phyloP scores from a whole-genome alignment of 2,888 invertebrate genomes.

The Heliconius charithonia region DNA sequence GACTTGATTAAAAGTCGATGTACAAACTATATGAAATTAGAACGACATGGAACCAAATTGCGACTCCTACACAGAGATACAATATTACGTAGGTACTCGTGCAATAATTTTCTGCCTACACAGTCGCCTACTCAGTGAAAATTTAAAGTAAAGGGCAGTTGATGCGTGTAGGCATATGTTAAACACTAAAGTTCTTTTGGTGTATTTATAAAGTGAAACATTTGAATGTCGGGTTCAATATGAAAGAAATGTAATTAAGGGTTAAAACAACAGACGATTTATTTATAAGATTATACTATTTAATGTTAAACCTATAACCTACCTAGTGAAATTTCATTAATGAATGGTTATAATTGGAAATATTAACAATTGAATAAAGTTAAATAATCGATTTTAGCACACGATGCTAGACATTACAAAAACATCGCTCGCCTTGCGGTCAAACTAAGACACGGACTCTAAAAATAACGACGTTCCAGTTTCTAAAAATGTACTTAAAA shows the following conservation, averaged over 20 bases:
- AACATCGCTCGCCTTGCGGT: conserved; percentile 18
- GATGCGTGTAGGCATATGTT: conserved; percentile 26
- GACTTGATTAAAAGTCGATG: neutral
- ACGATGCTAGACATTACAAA: conserved; percentile 16
- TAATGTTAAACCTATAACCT: neutral
- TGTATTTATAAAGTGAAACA: conserved; percentile 1
- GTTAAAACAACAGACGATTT: neutral
- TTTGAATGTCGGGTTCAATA: conserved; percentile 12
- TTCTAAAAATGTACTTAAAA: conserved; percentile 27
- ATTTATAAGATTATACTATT: neutral
- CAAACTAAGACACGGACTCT: conserved; percentile 36
- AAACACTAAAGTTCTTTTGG: conserved; percentile 13
- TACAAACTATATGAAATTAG: conserved; percentile 37
- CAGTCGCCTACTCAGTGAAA: conserved; percentile 37
- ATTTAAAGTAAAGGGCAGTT: conserved; percentile 44
- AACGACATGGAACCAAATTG: conserved; percentile 44
- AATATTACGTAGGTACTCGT: conserved; percentile 42
- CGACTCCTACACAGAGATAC: conserved; percentile 47
- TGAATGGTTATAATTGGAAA: neutral
- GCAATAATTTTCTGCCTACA: conserved; percentile 48
- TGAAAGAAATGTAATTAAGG: neutral
- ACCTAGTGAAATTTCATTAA: neutral
- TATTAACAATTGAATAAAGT: neutral
- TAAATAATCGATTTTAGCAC: neutral
- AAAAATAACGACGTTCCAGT: conserved; percentile 27